Evolutionary conservation across 2,888 invertebrate genomes (phyloP), one percentile per base, ranked within the genome.

Genomic region (Halocaridina rubra): DNA sequence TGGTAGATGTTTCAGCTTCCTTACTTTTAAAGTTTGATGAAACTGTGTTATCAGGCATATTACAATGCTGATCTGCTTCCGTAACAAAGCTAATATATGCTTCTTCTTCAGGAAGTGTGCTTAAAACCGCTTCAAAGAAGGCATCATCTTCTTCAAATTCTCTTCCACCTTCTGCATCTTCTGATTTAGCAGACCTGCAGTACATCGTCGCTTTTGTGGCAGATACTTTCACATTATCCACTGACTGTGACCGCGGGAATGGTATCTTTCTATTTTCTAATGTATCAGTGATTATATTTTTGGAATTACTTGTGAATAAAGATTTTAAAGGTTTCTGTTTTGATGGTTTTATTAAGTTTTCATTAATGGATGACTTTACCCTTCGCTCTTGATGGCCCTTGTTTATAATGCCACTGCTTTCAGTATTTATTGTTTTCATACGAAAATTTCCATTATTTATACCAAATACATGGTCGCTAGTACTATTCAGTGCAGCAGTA

Each of bases 101-200:
- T 33, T 80, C 80, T 3, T 75, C 85, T 27, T 85, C 85, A 32
- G 80, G 76, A 2, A 85, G 57, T 27, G 53, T 30, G 1, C 75
- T 67, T 27, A 85, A 53, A 8, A 85, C 24, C 10, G 85, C 64
- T 22, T 74, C 72, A 24, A 85, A 85, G 24, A 85, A 72, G 16
- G 72, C 80, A 76, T 81, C 81, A 16, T 85, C 85, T 32, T 85
- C 85, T 22, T 80, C 85, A 39, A 85, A 69, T 30, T 85, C 85
- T 53, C 75, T 75, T 24, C 53, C 71, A 24, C 32, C 10, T 16
- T 79, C 79, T 16, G 46, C n/a, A 29, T 59, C 61, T 19, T 39
- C 59, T 29, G 76, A 81, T 30, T 81, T 81, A 24, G 57, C 69
- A 7, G 75, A 53, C 13, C 76, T n/a, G n/a, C n/a, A 39, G n/a